Percentiles rank a stretch among this genome's conserved stretches.
Conservation (phyloP, 2,888 invertebrate species). For the Eustalomyia histrio region DNA sequence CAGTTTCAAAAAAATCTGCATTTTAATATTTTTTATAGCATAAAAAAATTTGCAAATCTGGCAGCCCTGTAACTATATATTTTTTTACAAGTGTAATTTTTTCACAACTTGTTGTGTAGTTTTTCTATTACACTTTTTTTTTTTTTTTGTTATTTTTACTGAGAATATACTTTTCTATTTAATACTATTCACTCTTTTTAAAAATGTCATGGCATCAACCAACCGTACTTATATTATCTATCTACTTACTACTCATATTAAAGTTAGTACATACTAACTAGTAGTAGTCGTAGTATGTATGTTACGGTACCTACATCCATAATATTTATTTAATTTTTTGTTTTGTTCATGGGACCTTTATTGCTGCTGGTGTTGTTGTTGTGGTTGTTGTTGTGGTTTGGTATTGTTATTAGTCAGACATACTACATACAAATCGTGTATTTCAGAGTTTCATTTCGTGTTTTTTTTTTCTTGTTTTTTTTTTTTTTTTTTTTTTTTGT, state of each 20-base stretch:
- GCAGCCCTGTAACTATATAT: too few relatives aligned
- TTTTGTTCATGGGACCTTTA: slow-evolving; percentile 26
- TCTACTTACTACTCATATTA: not conserved
- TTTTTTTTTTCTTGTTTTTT: not conserved
- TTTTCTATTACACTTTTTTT: too few relatives aligned
- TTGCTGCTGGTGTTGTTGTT: not conserved
- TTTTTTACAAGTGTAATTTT: not conserved
- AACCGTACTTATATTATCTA: not conserved
- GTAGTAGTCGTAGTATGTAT: not conserved
- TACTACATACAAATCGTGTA: slow-evolving; percentile 14
- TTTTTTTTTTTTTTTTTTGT: too few relatives aligned
- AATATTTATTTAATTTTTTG: slow-evolving; percentile 20
- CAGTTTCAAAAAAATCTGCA: too few relatives aligned
- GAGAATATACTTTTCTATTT: not conserved
- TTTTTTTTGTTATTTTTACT: not conserved
- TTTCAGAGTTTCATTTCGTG: slow-evolving; percentile 35
- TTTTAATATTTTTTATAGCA: too few relatives aligned
- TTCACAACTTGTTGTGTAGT: slow-evolving; percentile 22
- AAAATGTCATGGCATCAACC: not conserved
- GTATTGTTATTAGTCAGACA: slow-evolving; percentile 33
- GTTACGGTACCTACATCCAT: slow-evolving; percentile 10
- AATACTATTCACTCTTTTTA: not conserved
- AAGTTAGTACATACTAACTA: not conserved
- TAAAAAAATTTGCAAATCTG: too few relatives aligned
- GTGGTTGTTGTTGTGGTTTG: not conserved